Evolutionary conservation across 1,140 invertebrate genomes (phyloP), one percentile per base, ranked within the genome.

Genomic region (Callitettix versicolor): DNA sequence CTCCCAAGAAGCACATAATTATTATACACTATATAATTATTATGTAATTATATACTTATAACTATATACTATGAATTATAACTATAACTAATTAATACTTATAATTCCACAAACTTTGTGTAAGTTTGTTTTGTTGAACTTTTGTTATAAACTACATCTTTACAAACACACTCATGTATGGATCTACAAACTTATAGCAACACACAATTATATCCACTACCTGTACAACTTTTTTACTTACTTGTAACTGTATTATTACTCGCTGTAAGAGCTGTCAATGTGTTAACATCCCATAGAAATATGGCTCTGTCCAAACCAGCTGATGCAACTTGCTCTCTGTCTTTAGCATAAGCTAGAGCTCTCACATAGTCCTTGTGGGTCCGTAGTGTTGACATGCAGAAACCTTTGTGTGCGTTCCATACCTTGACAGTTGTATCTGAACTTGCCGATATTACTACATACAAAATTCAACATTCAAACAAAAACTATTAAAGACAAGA

Each of bases 381-480:
- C 57, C 95, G 75, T 60, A 99, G 72, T 2, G 94, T 97, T 0
- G 92, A 96, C 91, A 97, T 94, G 68, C 94, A 97, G 68, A 97
- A 97, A n/a, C 95, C 95, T 80, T 98, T 98, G 59, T 96, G 92
- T 14, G 95, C 93, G 76, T 98, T 99, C 97, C 96, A 99, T 49
- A 99, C 91, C 77, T 99, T 99, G 0, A 99, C 94, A 34, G 96
- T 99, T 38, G 95, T 98, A 71, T 99, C 97, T 61, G 92, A 96
- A 66, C 95, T 98, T 2, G 95, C 96, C 53, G 95, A 98, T 68
- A 99, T 98, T 61, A 99, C 90, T 94, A 70, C 52, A 79, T 75
- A 69, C 60, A 61, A 55, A 62, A 46, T 57, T 48, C 30, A 40
- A 14, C 5, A 12, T 60, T 52, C 43, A 12, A 26, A 43, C 36